Evolutionary conservation across 2,888 invertebrate species (phyloP).

Genomic region (Osmoderma eremita): DNA sequence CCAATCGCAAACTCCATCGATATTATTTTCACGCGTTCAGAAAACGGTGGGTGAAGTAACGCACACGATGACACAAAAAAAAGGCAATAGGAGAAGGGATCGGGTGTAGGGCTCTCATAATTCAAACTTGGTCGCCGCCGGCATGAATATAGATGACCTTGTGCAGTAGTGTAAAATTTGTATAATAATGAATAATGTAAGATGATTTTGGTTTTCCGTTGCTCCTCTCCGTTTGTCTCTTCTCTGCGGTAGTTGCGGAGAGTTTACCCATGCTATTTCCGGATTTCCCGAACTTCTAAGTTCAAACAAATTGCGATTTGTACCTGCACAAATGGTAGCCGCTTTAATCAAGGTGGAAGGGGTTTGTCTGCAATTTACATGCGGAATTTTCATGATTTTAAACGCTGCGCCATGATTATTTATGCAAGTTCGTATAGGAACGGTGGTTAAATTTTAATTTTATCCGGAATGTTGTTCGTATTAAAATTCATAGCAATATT

Average conservation of each 20-base stretch:
- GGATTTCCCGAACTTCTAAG: background rate
- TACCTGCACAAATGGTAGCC: too few relatives aligned
- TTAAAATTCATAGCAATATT: too few relatives aligned
- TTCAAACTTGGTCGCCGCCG: conserved; percentile 9
- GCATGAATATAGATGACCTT: conserved; percentile 31
- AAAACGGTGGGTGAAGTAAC: conserved; percentile 9
- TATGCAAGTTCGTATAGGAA: too few relatives aligned
- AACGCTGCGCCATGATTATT: too few relatives aligned
- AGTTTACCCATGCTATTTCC: background rate
- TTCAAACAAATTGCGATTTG: too few relatives aligned
- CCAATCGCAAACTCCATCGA: conserved; percentile 17
- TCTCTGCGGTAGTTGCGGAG: background rate
- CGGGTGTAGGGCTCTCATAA: conserved; percentile 21
- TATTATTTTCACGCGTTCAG: conserved; percentile 30
- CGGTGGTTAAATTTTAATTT: too few relatives aligned
- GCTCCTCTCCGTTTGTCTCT: background rate
- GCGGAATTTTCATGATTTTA: too few relatives aligned
- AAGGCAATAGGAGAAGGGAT: background rate
- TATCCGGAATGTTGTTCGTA: too few relatives aligned
- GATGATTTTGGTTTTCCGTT: too few relatives aligned
- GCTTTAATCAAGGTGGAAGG: too few relatives aligned
- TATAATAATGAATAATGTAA: conserved; percentile 31
- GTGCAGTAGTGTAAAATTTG: conserved; percentile 19
- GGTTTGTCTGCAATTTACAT: too few relatives aligned
- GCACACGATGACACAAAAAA: background rate